Conservation (phyloP, 1,140 invertebrate species). For the Pseudomyrmex sp. region DNA sequence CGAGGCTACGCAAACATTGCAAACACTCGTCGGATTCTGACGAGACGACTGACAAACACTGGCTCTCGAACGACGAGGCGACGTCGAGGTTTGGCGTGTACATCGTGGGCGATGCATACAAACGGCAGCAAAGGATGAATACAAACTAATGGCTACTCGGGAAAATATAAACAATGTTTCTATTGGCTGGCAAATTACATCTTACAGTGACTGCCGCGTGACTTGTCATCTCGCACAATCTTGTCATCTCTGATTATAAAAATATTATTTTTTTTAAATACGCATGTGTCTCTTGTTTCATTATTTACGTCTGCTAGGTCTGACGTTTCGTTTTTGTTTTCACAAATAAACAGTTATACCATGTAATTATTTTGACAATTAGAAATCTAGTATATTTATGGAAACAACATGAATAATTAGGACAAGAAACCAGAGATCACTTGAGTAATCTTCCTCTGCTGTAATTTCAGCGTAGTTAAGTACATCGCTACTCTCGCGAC, state of each 20-base stretch:
- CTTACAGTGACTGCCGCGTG: neutral
- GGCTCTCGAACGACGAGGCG: conserved; percentile 50
- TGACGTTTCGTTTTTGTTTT: neutral
- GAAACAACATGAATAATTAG: conserved; percentile 5
- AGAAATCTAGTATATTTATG: neutral
- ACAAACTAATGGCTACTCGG: conserved; percentile 27
- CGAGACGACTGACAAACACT: conserved; percentile 69
- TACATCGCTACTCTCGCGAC: conserved; percentile 53
- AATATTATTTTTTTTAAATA: neutral
- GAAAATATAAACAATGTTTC: conserved; percentile 28
- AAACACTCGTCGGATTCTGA: conserved; percentile 62
- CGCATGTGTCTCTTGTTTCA: neutral
- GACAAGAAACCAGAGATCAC: conserved; percentile 10
- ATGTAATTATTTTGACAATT: conserved; percentile 5
- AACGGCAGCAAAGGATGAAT: conserved; percentile 11
- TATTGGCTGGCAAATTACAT: neutral
- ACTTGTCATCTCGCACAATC: neutral
- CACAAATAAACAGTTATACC: no score
- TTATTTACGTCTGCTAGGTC: neutral
- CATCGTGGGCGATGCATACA: neutral
- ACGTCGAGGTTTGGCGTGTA: conserved; percentile 49
- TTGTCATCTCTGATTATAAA: neutral
- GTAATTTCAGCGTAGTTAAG: conserved; percentile 34
- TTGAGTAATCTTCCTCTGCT: conserved; percentile 14
- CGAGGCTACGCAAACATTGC: conserved; percentile 59